Base-by-base conservation (phyloP, 2,888 invertebrate species). In the Iphiclides podalirius region DNA sequence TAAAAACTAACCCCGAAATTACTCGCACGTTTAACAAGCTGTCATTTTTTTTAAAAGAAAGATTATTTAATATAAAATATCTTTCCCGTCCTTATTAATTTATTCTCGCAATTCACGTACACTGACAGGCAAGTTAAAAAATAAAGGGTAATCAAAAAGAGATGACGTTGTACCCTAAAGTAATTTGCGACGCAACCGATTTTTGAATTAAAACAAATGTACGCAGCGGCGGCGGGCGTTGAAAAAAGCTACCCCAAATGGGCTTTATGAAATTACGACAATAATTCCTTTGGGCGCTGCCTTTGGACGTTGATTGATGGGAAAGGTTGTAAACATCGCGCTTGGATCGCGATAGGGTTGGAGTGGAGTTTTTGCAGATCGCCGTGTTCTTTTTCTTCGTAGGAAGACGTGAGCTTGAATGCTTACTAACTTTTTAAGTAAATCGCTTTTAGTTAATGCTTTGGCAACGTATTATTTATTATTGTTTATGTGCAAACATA, bases 261-360 rank as follows among this genome's bases (percentile, higher is more conserved):
- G 46, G 47, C 52, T 49, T 60, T 57, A 63, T 59, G 50, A 59
- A 60, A 57, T 62, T 61, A 59, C 57, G 53, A 53, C 56, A 58
- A 53, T 57, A 53, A 55, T 61, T 58, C 52, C 58, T 49, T 50
- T 35, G 47, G 49, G 47, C 53, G 54, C 55, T 54, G 44, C 40
- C 41, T 28, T 41, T 52, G 53, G 65, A 66, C 67, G 53, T 65
- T 67, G 66, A 67, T 67, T 61, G 65, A 66, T 67, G 61, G 59
- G 53, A 55, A 47, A 48, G 55, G 55, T 61, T 65, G 64, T 64
- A 61, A 63, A 60, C 62, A 63, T 56, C 59, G 60, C 58, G 56
- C 54, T 53, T 52, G 58, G 61, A 63, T 65, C 63, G 57, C 60
- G 64, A 65, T 65, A 62, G 63, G 61, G 60, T 63, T 62, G 60